These are phyloP conservation scores for Drosophila kuntzei DNA, from an alignment of 2,888 invertebrate species.

Conservation along the genomic window DNA sequence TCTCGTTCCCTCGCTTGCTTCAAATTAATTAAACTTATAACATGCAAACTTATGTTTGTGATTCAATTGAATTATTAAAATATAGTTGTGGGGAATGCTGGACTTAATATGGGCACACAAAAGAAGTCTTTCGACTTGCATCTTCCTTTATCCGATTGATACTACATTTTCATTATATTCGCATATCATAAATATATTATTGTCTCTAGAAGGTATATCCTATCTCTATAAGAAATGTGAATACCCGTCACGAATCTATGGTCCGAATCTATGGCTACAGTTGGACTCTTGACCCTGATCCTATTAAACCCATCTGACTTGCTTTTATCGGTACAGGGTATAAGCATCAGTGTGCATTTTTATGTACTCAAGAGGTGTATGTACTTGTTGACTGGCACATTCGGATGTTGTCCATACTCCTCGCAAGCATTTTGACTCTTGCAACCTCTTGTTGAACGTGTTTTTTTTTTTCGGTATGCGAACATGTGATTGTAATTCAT, in stretches of 20 bases:
- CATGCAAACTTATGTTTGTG: conserved; percentile 1
- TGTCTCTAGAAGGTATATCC: no score
- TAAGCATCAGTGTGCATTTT: conserved; percentile 1
- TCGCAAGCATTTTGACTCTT: conserved; percentile 19
- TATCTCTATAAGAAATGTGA: no score
- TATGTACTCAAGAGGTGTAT: conserved; percentile 5
- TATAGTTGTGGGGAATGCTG: no score
- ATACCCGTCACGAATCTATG: no score
- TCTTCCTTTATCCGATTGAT: no score
- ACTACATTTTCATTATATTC: no score
- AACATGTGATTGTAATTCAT: conserved; percentile 53
- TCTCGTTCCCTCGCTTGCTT: background rate
- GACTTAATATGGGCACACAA: no score
- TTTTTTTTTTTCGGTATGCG: conserved; percentile 11
- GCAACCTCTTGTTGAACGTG: conserved; percentile 24
- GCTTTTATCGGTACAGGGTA: background rate
- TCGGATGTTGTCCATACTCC: conserved; percentile 1
- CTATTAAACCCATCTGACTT: background rate
- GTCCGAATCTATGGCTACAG: no score
- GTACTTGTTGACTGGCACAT: conserved; percentile 1
- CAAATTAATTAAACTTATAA: conserved; percentile 3
- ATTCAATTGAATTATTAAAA: no score
- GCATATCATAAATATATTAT: no score
- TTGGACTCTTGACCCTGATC: background rate
- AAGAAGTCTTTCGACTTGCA: no score